Percentiles rank a stretch among this genome's conserved stretches.
phyloP scores from a whole-genome alignment of 2,888 invertebrate genomes.

The Xiphydria camelus region DNA sequence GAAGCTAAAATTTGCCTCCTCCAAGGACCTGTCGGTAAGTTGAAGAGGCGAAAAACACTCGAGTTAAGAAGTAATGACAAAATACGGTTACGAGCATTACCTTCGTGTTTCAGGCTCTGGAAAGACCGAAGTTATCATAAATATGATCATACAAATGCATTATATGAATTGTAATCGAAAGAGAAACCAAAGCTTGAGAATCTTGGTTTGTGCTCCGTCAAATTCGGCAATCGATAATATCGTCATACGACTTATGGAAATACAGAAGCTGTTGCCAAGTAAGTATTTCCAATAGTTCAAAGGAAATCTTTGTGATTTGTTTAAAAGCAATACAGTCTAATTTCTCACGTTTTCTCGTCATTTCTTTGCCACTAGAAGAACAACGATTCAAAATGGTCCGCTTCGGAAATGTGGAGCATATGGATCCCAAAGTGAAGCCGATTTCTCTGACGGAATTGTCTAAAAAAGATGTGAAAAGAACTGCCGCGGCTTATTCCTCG shows the following conservation, averaged over 20 bases:
- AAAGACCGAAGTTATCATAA: conserved; percentile 79
- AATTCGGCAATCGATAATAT: conserved; percentile 86
- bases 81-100: too few species aligned
- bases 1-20: conserved; percentile 73
- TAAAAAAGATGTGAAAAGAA: conserved; percentile 52
- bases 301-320: too few species aligned
- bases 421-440: conserved; percentile 62
- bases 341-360: too few species aligned
- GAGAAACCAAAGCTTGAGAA: conserved; percentile 56
- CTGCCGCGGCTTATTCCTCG: conserved; percentile 5
- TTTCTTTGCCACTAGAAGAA: too few species aligned
- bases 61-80: too few species aligned
- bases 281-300: too few species aligned
- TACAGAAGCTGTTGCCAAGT: too few species aligned
- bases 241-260: conserved; percentile 65
- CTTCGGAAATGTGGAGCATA: conserved; percentile 67
- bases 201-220: conserved; percentile 83
- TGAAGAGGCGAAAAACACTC: too few species aligned
- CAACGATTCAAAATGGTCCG: conserved; percentile 68
- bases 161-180: conserved; percentile 57
- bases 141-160: conserved; percentile 71
- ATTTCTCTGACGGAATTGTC: conserved; percentile 65
- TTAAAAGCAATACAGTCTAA: too few species aligned
- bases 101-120: conserved; percentile 82
- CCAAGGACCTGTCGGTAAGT: conserved; percentile 79